Evolutionary conservation across 2,797 vertebrate species (phyloP), one percentile per base, ranked within the genome.

Genomic region (Sebastes trivittatus): DNA sequence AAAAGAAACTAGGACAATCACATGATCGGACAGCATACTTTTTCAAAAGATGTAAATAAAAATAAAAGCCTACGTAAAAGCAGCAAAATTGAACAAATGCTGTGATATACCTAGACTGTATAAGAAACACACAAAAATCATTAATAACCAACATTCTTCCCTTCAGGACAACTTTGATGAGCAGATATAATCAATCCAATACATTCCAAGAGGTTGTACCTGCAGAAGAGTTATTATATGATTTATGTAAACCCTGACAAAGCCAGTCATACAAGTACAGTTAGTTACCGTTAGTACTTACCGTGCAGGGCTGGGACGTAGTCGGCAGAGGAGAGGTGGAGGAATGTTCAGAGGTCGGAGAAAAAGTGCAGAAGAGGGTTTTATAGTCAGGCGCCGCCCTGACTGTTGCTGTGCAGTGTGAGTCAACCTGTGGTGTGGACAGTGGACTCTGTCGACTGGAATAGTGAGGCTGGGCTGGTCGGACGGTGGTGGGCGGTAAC

Each of bases 311-410:
- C 27, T 11, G 75, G 10, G 78, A 73, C 27, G 72, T 22, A 34
- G 82, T 32, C 14, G 25, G 32, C n/a, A 6, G 29, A 63, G 22
- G 13, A 80, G 69, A 59, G 29, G n/a, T 58, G 36, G 86, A 46
- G 42, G 58, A 84, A 81, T 32, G 89, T 64, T 72, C 62, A 79
- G 85, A 55, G 77, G 77, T 73, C 67, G 71, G 56, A 65, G 42
- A 49, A 54, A 27, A 16, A 64, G 75, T 5, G 60, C 42, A 49
- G 64, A 64, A 1, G 25, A 10, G 67, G 5, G 5, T 67, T 94
- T 93, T 95, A 95, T 95, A 93, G 75, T 0, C 13, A 27, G 91
- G 88, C 92, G 1, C 89, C 94, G 84, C 94, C 94, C 94, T 16
- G 75, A 8, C 46, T 20, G 14, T 34, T 29, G 78, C 77, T 20